Evolutionary conservation across 2,797 vertebrate genomes (phyloP).

Genomic region (Xerus rutilus): DNA sequence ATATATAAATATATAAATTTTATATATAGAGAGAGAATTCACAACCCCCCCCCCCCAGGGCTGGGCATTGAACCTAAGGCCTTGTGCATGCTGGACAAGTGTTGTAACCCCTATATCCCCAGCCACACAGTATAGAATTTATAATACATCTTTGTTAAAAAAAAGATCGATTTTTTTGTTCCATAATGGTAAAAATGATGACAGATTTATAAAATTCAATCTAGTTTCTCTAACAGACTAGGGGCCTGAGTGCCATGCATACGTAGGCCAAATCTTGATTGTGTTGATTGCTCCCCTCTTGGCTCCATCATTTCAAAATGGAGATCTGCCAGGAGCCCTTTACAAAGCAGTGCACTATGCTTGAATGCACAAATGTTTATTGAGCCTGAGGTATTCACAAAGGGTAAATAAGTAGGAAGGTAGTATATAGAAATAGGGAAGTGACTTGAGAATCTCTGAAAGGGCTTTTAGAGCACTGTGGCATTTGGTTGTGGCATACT

Average conservation of each 20-base stretch:
- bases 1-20: no score
- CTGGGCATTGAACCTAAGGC: background rate
- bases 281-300: background rate
- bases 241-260: background rate
- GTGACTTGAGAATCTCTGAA: background rate
- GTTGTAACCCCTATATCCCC: background rate
- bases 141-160: slow-evolving; percentile 65
- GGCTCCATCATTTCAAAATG: slow-evolving; percentile 48
- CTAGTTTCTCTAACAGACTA: background rate
- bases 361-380: slow-evolving; percentile 58
- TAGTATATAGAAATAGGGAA: slow-evolving; percentile 48
- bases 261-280: background rate
- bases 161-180: slow-evolving; percentile 46
- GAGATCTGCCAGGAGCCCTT: slow-evolving; percentile 27
- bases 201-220: slow-evolving; percentile 10
- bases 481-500: background rate
- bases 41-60: no score
- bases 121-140: slow-evolving; percentile 61
- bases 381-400: slow-evolving; percentile 56
- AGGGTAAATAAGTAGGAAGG: slow-evolving; percentile 1
- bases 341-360: slow-evolving; percentile 17
- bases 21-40: no score
- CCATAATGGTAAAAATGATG: slow-evolving; percentile 60
- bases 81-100: background rate
- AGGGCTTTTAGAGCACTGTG: background rate